Conservation (phyloP, 2,797 vertebrate genomes). For the Sorex maritimensis region DNA sequence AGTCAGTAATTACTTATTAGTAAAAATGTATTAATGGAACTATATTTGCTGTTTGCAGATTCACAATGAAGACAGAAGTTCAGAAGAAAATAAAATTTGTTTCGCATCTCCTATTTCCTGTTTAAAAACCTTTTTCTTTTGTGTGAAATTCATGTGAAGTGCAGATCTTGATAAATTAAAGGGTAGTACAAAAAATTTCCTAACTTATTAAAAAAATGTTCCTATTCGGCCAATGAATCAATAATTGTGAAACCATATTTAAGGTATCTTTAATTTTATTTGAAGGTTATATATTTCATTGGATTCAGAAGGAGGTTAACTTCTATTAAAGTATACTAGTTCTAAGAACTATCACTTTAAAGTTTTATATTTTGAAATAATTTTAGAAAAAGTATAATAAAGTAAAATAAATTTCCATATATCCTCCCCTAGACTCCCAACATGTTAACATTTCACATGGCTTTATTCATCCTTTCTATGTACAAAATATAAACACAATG, state of each 20-base stretch:
- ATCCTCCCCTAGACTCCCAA: not conserved
- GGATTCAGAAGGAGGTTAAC: slow-evolving; percentile 33
- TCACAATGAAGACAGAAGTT: slow-evolving; percentile 14
- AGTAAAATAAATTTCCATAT: slow-evolving; percentile 55
- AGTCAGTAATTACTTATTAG: slow-evolving; percentile 37
- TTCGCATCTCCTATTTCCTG: slow-evolving; percentile 6
- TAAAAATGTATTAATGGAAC: not conserved
- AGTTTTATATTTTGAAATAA: slow-evolving; percentile 51
- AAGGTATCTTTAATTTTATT: slow-evolving; percentile 56
- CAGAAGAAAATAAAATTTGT: slow-evolving; percentile 44
- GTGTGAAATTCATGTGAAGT: slow-evolving; percentile 50
- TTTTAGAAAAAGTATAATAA: slow-evolving; percentile 64
- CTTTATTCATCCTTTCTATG: not conserved
- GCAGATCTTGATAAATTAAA: slow-evolving; percentile 69
- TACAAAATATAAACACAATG: not conserved
- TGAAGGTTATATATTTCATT: not conserved
- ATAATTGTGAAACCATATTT: slow-evolving; percentile 60
- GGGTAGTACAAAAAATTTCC: not conserved
- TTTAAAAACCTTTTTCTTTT: not conserved
- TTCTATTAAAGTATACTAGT: not conserved
- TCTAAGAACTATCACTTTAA: slow-evolving; percentile 42
- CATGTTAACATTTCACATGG: slow-evolving; percentile 40
- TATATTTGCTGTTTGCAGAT: slow-evolving; percentile 38
- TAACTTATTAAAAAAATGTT: slow-evolving; percentile 27
- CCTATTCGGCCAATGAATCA: slow-evolving; percentile 35